Conservation (phyloP, 2,888 invertebrate species). For the Drosophila anomalipes region DNA sequence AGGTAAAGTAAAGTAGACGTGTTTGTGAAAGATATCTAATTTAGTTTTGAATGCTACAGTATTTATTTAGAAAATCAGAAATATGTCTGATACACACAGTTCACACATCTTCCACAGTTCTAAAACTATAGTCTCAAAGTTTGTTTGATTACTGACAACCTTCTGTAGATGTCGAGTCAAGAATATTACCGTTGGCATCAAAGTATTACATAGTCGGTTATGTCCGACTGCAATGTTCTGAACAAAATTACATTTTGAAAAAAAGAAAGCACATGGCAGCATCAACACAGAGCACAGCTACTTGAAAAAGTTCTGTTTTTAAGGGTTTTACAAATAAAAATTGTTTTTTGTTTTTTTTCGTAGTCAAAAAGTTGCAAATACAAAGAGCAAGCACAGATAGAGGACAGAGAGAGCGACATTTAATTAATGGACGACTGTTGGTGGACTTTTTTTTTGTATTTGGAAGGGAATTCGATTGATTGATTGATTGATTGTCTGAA, state of each 20-base stretch:
- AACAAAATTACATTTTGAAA: not conserved
- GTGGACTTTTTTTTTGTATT: conserved; percentile 24
- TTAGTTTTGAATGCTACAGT: not conserved
- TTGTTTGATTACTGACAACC: not conserved
- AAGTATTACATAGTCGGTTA: conserved; percentile 4
- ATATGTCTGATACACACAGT: not conserved
- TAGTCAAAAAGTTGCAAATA: conserved; percentile 60
- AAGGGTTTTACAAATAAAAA: conserved; percentile 37
- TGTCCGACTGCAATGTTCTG: not conserved
- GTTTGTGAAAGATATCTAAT: not conserved
- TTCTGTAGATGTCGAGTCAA: not conserved
- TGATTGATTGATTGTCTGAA: conserved; percentile 64
- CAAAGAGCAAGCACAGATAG: conserved; percentile 68
- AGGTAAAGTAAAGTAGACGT: not conserved
- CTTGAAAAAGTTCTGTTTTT: conserved; percentile 45
- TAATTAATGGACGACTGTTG: conserved; percentile 78
- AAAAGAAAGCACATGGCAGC: conserved; percentile 38
- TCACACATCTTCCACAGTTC: not conserved
- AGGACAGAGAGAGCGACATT: conserved; percentile 65
- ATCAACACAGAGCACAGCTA: conserved; percentile 53
- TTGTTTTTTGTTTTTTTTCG: conserved; percentile 35
- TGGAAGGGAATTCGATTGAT: conserved; percentile 57
- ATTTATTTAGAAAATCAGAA: not conserved
- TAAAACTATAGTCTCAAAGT: not conserved
- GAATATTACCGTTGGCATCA: not conserved